Conservation (phyloP, 2,797 vertebrate species). For the Fratercula arctica region DNA sequence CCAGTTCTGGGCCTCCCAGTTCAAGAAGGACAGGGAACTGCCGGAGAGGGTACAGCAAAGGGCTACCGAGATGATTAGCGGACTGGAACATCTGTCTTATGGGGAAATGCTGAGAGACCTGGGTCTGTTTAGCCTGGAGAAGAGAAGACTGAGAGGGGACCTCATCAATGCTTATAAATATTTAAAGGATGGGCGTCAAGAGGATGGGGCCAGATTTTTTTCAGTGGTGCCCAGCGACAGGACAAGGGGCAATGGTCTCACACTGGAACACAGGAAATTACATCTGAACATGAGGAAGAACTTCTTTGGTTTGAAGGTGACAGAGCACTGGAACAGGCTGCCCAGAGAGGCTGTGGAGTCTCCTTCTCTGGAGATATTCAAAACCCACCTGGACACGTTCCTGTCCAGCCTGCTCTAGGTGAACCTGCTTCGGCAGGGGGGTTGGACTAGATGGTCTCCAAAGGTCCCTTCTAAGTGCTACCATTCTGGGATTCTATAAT, state of each 20-base stretch:
- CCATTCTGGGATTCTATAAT: not conserved
- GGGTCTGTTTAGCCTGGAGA: not conserved
- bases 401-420: not conserved
- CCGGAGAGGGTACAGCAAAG: not conserved
- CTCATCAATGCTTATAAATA: not conserved
- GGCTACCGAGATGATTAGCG: not conserved
- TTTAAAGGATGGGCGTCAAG: not conserved
- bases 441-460: not conserved
- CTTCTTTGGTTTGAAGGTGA: too few relatives aligned
- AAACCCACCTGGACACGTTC: not conserved
- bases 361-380: not conserved
- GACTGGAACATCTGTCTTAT: not conserved
- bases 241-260: not conserved
- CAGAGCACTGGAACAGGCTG: not conserved
- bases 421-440: not conserved
- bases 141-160: not conserved
- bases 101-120: not conserved
- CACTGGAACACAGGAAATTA: not conserved
- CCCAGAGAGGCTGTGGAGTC: too few relatives aligned
- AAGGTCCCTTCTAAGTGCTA: not conserved
- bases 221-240: not conserved
- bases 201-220: not conserved
- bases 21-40: not conserved
- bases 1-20: not conserved
- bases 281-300: not conserved